phyloP scores from a whole-genome alignment of 2,113 vertebrate species.

The Pholis gunnellus region DNA sequence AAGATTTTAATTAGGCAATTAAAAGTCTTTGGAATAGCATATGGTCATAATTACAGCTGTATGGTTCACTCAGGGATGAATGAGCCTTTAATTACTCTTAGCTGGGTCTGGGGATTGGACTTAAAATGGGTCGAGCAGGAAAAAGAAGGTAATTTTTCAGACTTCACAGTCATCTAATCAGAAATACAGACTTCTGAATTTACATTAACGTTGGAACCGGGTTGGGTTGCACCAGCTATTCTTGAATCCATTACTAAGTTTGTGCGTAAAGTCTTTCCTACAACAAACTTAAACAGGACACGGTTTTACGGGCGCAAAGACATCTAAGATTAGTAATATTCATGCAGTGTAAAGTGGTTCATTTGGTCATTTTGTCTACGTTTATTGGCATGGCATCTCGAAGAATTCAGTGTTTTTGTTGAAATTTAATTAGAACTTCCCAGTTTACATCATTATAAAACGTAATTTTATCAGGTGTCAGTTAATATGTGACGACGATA shows the following conservation, averaged over 20 bases:
- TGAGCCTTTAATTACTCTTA: slow-evolving; percentile 80
- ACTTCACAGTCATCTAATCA: slow-evolving; percentile 54
- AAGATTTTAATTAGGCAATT: slow-evolving; percentile 84
- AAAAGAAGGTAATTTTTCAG: slow-evolving; percentile 46
- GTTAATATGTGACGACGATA: background rate
- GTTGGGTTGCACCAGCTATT: slow-evolving; percentile 7
- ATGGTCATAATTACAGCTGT: slow-evolving; percentile 81
- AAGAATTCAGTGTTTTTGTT: background rate
- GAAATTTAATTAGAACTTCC: background rate
- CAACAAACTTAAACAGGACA: background rate
- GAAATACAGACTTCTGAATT: slow-evolving; percentile 45
- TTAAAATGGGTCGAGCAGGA: slow-evolving; percentile 59
- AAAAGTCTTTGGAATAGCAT: slow-evolving; percentile 82
- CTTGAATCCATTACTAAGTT: background rate
- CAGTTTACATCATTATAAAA: background rate
- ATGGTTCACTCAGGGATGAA: slow-evolving; percentile 77
- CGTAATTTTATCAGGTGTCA: background rate
- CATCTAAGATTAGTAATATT: background rate
- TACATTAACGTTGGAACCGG: slow-evolving; percentile 11
- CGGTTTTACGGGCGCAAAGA: background rate
- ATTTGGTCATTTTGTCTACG: background rate
- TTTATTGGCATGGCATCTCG: background rate
- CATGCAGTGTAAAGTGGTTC: background rate
- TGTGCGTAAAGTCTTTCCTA: slow-evolving; percentile 4
- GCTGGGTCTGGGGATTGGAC: slow-evolving; percentile 71